Percentiles rank a stretch among this genome's conserved stretches.
Conservation (phyloP, 2,113 vertebrate genomes). For the Nesoenas mayeri region DNA sequence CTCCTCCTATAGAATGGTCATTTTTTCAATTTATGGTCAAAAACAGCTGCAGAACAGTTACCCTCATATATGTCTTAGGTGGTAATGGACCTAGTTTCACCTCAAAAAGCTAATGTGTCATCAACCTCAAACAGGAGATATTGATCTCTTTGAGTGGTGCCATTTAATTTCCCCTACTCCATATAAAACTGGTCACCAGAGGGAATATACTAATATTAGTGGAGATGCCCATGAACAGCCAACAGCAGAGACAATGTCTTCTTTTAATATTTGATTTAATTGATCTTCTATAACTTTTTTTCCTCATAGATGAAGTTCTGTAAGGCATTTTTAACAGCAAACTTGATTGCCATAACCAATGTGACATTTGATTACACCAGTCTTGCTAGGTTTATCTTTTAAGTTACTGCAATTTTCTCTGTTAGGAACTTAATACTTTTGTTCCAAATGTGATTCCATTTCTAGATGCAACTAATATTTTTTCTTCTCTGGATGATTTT, state of each 20-base stretch:
- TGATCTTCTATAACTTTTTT: neutral
- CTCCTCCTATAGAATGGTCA: neutral
- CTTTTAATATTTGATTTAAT: constrained; percentile 3
- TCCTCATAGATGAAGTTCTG: neutral
- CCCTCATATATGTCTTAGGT: neutral
- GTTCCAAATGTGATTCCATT: constrained; percentile 44
- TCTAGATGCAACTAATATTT: constrained; percentile 33
- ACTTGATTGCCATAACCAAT: neutral
- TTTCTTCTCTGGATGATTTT: constrained; percentile 22
- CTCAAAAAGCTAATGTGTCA: constrained; percentile 9
- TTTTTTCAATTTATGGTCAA: constrained; percentile 5
- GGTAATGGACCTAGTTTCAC: neutral
- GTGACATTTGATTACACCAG: constrained; percentile 56
- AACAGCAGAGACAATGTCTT: neutral
- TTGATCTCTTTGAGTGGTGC: constrained; percentile 1
- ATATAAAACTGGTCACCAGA: neutral
- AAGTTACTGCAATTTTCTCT: constrained; percentile 39
- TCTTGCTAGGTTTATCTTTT: constrained; percentile 26
- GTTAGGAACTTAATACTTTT: constrained; percentile 58
- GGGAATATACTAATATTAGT: neutral
- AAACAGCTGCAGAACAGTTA: neutral
- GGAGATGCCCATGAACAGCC: neutral
- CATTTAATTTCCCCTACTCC: neutral
- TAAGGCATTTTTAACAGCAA: neutral
- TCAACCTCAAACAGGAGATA: neutral